phyloP scores from a whole-genome alignment of 2,888 invertebrate species.

The Drosophila recens region DNA sequence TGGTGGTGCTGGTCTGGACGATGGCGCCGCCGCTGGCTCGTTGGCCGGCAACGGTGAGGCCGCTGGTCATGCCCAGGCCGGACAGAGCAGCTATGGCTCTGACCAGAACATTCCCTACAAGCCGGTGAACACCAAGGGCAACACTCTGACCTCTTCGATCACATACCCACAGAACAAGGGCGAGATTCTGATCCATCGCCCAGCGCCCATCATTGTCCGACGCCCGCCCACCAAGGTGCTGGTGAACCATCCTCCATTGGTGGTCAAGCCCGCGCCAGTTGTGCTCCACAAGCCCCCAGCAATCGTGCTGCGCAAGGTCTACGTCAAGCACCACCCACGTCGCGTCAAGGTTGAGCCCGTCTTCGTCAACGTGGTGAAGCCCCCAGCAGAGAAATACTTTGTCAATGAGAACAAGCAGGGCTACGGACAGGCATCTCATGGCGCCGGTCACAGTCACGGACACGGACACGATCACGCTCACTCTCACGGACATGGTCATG shows the following conservation, averaged over 20 bases:
- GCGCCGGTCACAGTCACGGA: conserved; percentile 14
- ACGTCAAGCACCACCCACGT: conserved; percentile 83
- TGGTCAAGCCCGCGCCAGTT: conserved; percentile 84
- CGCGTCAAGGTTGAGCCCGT: conserved; percentile 84
- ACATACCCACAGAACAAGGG: conserved; percentile 84
- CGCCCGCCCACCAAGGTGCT: conserved; percentile 84
- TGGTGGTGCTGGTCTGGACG: conserved; percentile 27
- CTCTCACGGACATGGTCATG: conserved; percentile 10
- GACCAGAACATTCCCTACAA: conserved; percentile 79
- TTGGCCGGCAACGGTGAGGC: conserved; percentile 52
- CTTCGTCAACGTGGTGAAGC: conserved; percentile 84
- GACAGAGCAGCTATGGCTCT: conserved; percentile 63
- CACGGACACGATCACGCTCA: conserved; percentile 14
- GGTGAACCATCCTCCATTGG: conserved; percentile 84
- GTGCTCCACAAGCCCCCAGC: conserved; percentile 85
- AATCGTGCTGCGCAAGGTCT: conserved; percentile 83
- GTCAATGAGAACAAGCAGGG: conserved; percentile 83
- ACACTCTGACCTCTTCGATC: conserved; percentile 79
- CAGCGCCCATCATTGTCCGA: conserved; percentile 84
- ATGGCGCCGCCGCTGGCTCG: conserved; percentile 40
- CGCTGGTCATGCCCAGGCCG: conserved; percentile 51
- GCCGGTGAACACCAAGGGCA: conserved; percentile 79
- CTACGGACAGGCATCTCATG: conserved; percentile 52
- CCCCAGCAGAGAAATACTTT: conserved; percentile 84
- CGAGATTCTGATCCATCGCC: conserved; percentile 84